Evolutionary conservation across 2,888 invertebrate genomes (phyloP).

Genomic region (Autographa pulchrina): DNA sequence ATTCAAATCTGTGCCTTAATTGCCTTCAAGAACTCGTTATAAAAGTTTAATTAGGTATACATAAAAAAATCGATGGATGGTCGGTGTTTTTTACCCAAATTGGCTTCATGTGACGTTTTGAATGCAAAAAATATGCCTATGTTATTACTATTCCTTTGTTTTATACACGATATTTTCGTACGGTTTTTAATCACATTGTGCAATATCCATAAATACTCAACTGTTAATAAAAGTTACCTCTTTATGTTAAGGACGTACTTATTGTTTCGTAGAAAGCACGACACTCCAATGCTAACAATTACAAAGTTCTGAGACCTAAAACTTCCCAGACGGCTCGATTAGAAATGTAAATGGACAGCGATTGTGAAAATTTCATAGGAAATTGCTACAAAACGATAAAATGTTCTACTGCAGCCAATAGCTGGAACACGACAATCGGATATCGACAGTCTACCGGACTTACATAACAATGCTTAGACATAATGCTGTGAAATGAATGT

Average conservation of each 20-base stretch:
- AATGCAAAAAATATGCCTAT: neutral
- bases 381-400: constrained; percentile 48
- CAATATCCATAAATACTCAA: neutral
- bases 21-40: constrained; percentile 23
- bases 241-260: neutral
- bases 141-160: neutral
- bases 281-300: neutral
- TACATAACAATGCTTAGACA: constrained; percentile 14
- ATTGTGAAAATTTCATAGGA: constrained; percentile 44
- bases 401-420: constrained; percentile 37
- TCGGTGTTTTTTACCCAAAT: neutral
- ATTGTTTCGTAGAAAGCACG: neutral
- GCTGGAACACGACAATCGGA: constrained; percentile 45
- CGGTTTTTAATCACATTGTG: no score
- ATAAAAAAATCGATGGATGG: neutral
- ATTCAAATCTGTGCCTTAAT: constrained; percentile 16
- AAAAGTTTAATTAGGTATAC: neutral
- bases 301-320: constrained; percentile 1
- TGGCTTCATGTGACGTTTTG: no score
- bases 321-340: constrained; percentile 1
- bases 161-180: neutral
- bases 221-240: neutral
- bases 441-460: constrained; percentile 29
- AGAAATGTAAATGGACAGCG: constrained; percentile 35
- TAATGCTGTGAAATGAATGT: neutral